Evolutionary conservation across 2,888 invertebrate species (phyloP).

Genomic region (Callosobruchus maculatus): DNA sequence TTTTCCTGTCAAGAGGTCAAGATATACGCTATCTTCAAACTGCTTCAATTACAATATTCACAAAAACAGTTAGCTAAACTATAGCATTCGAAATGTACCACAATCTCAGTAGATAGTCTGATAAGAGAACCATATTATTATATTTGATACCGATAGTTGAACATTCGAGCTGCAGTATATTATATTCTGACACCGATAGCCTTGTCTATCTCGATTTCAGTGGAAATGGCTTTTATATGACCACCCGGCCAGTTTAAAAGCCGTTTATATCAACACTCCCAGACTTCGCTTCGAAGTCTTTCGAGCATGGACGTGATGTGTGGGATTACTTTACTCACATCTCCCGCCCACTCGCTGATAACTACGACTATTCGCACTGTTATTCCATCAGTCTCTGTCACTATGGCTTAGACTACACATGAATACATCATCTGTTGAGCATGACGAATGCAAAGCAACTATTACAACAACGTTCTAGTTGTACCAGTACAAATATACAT

Average conservation of each 20-base stretch:
- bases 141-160: too few relatives aligned
- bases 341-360: background rate
- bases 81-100: too few relatives aligned
- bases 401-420: background rate
- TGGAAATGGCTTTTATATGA: background rate
- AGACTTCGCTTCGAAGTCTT: background rate
- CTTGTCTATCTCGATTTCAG: background rate
- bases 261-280: background rate
- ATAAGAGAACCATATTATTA: too few relatives aligned
- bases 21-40: too few relatives aligned
- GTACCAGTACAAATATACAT: too few relatives aligned
- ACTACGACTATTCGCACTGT: background rate
- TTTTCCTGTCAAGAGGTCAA: too few relatives aligned
- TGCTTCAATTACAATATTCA: too few relatives aligned
- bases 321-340: background rate
- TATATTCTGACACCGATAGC: background rate
- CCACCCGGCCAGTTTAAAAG: background rate
- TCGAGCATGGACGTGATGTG: background rate
- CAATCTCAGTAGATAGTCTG: too few relatives aligned
- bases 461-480: too few relatives aligned
- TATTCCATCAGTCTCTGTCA: background rate
- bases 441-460: too few relatives aligned
- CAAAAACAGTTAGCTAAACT: too few relatives aligned
- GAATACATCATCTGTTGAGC: too few relatives aligned
- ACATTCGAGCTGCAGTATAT: background rate